Evolutionary conservation across 2,113 vertebrate genomes (phyloP), one percentile per base, ranked within the genome.

Genomic region (Desmodus rotundus): DNA sequence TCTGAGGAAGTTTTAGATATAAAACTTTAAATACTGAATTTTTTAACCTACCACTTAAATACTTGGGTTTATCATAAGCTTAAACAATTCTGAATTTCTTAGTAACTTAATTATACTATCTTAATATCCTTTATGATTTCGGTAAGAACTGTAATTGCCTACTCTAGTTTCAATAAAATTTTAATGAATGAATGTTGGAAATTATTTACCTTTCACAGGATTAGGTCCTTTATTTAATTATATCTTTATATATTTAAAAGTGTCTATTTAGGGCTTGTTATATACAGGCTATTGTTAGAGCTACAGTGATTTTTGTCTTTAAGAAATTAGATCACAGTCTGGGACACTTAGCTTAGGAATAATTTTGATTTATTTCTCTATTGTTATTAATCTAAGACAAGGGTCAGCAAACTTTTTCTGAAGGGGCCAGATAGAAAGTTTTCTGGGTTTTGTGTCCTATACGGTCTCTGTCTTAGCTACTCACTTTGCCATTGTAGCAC

Each of bases 1-100:
- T 78, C 65, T 38, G 24, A 76, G 56, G 63, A 87, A 72, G 9
- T 56, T 97, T 96, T 93, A 89, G 10, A 95, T 88, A 31, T 56
- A 4, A 38, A 97, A 33, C 13, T 74, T 96, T 67, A 93, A 43
- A 84, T 84, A 74, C 2, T 4, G n/a, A 17, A 2, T 89, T 38
- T 12, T 17, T 91, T 95, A 61, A 87, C 12, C 33, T 92, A 88
- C 38, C 6, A 50, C 20, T 78, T 67, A 81, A 24, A 78, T n/a
- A 63, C 94, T 74, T 94, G 7, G n/a, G 47, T 38, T 76, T 87
- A 77, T 63, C 5, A 52, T 83, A 91, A 90, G 67, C 9, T 80
- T 76, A 70, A 93, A 50, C 17, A 88, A 81, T 73, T 81, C 4
- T 73, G 1, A 82, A 33, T 88, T 92, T 91, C 17, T 50, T 68